Evolutionary conservation across 2,888 invertebrate genomes (phyloP).

Genomic region (Chaetogeoica ovagalla): DNA sequence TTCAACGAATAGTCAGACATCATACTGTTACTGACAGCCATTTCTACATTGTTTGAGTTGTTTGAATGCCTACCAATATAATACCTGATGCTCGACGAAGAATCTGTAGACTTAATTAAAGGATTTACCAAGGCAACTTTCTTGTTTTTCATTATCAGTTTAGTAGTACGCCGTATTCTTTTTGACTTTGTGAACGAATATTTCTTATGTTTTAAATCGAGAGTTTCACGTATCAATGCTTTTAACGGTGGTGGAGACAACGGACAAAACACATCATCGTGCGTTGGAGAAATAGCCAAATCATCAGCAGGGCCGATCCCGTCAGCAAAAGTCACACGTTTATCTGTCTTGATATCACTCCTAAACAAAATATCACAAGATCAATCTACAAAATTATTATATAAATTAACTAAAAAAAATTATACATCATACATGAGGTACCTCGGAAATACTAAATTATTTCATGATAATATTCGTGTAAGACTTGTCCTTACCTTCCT

Average conservation of each 20-base stretch:
- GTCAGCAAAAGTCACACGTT: constrained; percentile 46
- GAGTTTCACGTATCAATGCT: constrained; percentile 31
- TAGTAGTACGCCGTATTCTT: not conserved
- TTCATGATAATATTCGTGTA: not conserved
- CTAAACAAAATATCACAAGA: constrained; percentile 4
- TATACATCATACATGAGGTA: too few relatives aligned
- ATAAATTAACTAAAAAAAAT: too few relatives aligned
- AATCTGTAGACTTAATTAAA: not conserved
- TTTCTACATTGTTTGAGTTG: too few relatives aligned
- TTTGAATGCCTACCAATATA: not conserved
- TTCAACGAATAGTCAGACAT: not conserved
- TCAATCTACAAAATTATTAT: too few relatives aligned
- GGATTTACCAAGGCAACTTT: constrained; percentile 20
- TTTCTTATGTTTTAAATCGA: constrained; percentile 16
- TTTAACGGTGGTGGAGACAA: constrained; percentile 35
- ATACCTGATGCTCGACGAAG: constrained; percentile 4
- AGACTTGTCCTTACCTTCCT: not conserved
- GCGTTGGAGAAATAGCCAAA: constrained; percentile 15
- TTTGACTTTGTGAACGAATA: constrained; percentile 33
- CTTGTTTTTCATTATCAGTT: constrained; percentile 14
- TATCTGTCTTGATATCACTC: not conserved
- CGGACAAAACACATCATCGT: not conserved
- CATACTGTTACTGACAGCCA: not conserved
- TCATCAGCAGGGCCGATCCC: constrained; percentile 23
- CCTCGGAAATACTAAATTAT: too few relatives aligned